Evolutionary conservation across 1,140 invertebrate species (phyloP), one percentile per base, ranked within the genome.

Genomic region (Tribolium castaneum): DNA sequence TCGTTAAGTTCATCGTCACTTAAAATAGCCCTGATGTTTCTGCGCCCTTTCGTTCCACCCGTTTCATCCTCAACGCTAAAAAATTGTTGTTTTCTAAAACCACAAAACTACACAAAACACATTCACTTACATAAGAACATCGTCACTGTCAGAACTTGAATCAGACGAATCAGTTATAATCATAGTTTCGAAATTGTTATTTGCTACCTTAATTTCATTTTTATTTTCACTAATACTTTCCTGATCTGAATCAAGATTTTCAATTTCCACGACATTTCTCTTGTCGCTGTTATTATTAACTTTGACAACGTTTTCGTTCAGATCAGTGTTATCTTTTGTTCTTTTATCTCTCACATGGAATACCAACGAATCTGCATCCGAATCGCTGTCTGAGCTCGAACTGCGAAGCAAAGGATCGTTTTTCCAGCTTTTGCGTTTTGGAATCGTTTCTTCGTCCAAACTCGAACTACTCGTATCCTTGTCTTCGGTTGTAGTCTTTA

Each of bases 21-120:
- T 2, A 75, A 10, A n/a, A 75, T 56, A n/a, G 25, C 6, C 7
- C 72, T 30, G 6, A 75, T 75, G 10, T 75, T 35, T 39, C 54
- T 56, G n/a, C 72, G 22, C 6, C 70, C 70, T 72, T 72, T 72
- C 12, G 7, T n/a, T 14, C 50, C 71, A 34, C 14, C 14, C 6
- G 0, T 59, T 6, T 7, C 10, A 30, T n/a, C 12, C 3, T 56
- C 49, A 10, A 19, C 30, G 25, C 34, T 39, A 39, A n/a, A 45
- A 45, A 45, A 5, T 3, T 10, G 12, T 70, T 13, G 2, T 14
- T 45, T 45, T 51, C 5, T 10, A 34, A 51, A 52, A 30, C 0
- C 25, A 25, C 2, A 52, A 7, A 51, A 52, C n/a, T n/a, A n/a
- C 10, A 34, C 1, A 22, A 25, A 12, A 22, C 5, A 73, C 10